Evolutionary conservation across 2,797 vertebrate species (phyloP).

Genomic region (Neosilurus mollespiculum): DNA sequence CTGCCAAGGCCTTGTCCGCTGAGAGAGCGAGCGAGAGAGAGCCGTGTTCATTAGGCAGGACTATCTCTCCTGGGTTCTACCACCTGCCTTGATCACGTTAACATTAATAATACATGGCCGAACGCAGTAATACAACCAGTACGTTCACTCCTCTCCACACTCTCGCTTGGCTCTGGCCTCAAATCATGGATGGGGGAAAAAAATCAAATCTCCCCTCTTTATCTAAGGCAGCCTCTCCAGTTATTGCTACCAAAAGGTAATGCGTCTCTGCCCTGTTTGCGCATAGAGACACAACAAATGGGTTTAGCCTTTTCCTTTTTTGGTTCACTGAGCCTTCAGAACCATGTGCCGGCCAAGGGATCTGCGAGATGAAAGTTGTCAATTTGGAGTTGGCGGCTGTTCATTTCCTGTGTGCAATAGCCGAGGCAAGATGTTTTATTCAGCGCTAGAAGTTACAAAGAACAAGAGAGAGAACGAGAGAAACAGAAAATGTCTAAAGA

Average conservation of each 20-base stretch:
- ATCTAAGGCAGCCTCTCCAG: slow-evolving; percentile 64
- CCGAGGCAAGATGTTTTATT: slow-evolving; percentile 63
- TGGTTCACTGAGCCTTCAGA: slow-evolving; percentile 76
- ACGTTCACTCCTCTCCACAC: slow-evolving; percentile 65
- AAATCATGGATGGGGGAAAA: slow-evolving; percentile 57
- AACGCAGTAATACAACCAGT: slow-evolving; percentile 79
- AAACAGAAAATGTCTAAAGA: slow-evolving; percentile 52
- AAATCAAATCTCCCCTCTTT: slow-evolving; percentile 74
- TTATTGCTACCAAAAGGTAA: slow-evolving; percentile 69
- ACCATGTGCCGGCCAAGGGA: slow-evolving; percentile 64
- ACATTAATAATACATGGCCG: slow-evolving; percentile 83
- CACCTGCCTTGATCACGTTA: slow-evolving; percentile 83
- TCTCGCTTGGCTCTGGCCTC: slow-evolving; percentile 66
- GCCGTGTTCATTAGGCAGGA: slow-evolving; percentile 77
- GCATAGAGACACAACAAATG: slow-evolving; percentile 61
- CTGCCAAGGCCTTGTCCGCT: slow-evolving; percentile 76
- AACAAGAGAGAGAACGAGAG: slow-evolving; percentile 12
- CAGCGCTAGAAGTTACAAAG: slow-evolving; percentile 50
- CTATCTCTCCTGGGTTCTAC: slow-evolving; percentile 77
- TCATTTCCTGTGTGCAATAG: slow-evolving; percentile 62
- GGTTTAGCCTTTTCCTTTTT: slow-evolving; percentile 73
- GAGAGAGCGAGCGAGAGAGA: slow-evolving; percentile 60
- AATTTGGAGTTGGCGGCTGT: slow-evolving; percentile 66
- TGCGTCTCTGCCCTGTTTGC: slow-evolving; percentile 59
- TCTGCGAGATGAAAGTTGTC: slow-evolving; percentile 73